Evolutionary conservation across 1,140 invertebrate genomes (phyloP), one percentile per base, ranked within the genome.

Genomic region (Plectus sambesii): DNA sequence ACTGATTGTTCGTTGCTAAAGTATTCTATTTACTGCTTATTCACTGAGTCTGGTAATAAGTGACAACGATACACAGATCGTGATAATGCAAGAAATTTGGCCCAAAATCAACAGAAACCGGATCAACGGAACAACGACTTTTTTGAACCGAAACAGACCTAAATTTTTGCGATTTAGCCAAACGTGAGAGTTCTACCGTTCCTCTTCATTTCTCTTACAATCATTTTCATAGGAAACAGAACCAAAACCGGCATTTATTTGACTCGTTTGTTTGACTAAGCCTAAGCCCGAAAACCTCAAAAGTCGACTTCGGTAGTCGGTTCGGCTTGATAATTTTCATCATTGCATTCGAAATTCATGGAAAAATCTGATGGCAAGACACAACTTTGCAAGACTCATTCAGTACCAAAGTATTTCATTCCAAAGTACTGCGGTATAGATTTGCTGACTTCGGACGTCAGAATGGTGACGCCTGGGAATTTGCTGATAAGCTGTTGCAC

Each of bases 391-490:
- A 9, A n/a, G n/a, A 8, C 15, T 56, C 17, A 60, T 36, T 60
- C 58, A 9, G 58, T 60, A 35, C 58, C 58, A 23, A 61, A 60
- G 26, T 61, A 61, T 29, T 58, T 62, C 45, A 37, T 65, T 4
- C 59, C 46, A 39, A 62, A 62, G 30, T 52, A 45, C 9, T 25
- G 19, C 19, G 59, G 59, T 8, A 49, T 40, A n/a, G 46, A 42
- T 5, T 24, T 41, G 41, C 49, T 54, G 8, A 62, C 35, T 37
- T 62, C 54, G 33, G 44, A 47, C 1, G 60, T 64, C 35, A 62
- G 47, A 24, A 62, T 53, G 5, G 48, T 64, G 8, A 61, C 35
- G 19, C 23, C 40, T 8, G 42, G 50, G 29, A 45, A 64, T 3
- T 20, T 19, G 4, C 39, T 24, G n/a, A 30, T 29, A n/a, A 61